phyloP scores from a whole-genome alignment of 2,797 vertebrate genomes.

The Brachymystax lenok region DNA sequence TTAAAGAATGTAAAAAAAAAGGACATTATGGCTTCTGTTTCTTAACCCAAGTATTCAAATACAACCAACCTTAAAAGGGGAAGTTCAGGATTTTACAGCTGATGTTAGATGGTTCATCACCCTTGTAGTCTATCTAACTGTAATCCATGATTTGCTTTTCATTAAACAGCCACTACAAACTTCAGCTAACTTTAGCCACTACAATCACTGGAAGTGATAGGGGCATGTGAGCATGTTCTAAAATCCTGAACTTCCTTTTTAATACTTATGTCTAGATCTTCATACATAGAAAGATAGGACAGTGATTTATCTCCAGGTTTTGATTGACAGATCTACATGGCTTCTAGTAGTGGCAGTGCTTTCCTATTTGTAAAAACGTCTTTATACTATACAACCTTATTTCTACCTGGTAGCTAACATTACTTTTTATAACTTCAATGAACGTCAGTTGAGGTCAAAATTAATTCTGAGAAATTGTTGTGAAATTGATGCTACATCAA shows the following conservation, averaged over 20 bases:
- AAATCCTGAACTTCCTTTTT: not conserved
- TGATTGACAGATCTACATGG: slow-evolving; percentile 26
- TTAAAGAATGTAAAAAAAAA: slow-evolving; percentile 48
- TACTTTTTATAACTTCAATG: slow-evolving; percentile 47
- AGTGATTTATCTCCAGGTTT: slow-evolving; percentile 24
- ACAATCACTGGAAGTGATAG: too few relatives aligned
- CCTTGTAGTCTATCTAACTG: too few relatives aligned
- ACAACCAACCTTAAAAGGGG: too few relatives aligned
- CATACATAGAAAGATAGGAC: not conserved
- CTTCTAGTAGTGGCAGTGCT: slow-evolving; percentile 46
- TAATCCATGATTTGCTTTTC: too few relatives aligned
- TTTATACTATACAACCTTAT: slow-evolving; percentile 22
- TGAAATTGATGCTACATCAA: not conserved
- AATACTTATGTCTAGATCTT: not conserved
- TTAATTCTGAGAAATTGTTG: not conserved
- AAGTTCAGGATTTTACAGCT: too few relatives aligned
- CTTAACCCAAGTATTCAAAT: too few relatives aligned
- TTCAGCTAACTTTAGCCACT: too few relatives aligned
- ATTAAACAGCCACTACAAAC: too few relatives aligned
- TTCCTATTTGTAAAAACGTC: slow-evolving; percentile 44
- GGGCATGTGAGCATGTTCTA: slow-evolving; percentile 18
- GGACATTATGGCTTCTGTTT: slow-evolving; percentile 34
- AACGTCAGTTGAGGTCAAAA: slow-evolving; percentile 13
- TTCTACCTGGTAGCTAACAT: slow-evolving; percentile 57
- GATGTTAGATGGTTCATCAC: too few relatives aligned